These are phyloP conservation scores for Hydropotes inermis DNA, from an alignment of 2,113 vertebrate species.

Conservation along the genomic window DNA sequence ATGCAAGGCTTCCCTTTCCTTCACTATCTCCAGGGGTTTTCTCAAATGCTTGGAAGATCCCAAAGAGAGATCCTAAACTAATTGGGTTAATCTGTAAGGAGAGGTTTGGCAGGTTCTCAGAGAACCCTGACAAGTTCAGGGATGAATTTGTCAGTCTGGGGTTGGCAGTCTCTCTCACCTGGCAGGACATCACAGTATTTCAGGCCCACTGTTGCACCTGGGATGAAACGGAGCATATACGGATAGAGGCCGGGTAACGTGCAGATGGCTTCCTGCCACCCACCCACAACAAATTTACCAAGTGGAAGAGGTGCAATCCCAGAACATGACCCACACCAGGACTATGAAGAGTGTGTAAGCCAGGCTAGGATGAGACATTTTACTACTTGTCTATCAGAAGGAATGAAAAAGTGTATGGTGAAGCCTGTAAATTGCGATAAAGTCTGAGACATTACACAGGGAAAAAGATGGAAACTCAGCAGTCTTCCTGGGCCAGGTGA, in stretches of 20 bases:
- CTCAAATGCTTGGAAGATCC: neutral
- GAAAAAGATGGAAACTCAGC: neutral
- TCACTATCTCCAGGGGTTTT: neutral
- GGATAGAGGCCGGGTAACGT: rapidly evolving
- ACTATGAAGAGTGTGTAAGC: neutral
- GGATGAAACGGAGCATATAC: neutral
- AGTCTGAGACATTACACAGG: neutral
- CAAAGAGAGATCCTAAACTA: neutral
- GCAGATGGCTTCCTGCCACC: neutral
- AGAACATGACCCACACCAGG: neutral
- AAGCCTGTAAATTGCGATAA: neutral
- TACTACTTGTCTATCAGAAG: neutral
- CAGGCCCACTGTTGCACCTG: neutral
- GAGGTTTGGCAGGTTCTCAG: neutral
- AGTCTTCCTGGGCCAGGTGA: neutral
- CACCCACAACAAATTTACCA: neutral
- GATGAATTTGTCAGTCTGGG: neutral
- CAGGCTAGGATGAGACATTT: neutral
- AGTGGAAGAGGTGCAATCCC: neutral
- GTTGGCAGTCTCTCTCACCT: neutral
- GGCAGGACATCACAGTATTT: neutral
- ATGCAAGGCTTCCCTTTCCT: neutral
- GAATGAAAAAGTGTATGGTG: neutral
- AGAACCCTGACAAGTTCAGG: neutral
- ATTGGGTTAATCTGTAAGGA: neutral